A percentile compares a stretch with the other conserved stretches of the same genome.
Conservation (phyloP, 2,113 vertebrate genomes). For the Eidolon helvum region DNA sequence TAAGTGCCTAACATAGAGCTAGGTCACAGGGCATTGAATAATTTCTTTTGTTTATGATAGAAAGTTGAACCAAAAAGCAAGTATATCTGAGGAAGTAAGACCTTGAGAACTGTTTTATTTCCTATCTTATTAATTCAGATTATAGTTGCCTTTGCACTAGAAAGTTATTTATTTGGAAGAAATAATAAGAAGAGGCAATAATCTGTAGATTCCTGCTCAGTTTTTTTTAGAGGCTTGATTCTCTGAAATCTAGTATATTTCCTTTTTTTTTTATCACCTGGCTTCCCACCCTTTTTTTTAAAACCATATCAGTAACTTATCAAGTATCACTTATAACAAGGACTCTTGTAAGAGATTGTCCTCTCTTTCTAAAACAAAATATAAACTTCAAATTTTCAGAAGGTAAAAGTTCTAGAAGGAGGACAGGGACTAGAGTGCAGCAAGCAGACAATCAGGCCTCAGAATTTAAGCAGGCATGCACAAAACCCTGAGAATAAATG, state of each 20-base stretch:
- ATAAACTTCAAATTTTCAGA: neutral
- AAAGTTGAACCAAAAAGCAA: neutral
- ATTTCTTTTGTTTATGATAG: slow-evolving; percentile 18
- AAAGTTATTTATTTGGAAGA: neutral
- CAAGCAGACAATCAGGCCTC: neutral
- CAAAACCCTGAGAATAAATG: neutral
- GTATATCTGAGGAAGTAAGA: neutral
- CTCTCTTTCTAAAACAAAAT: slow-evolving; percentile 27
- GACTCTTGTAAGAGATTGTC: neutral
- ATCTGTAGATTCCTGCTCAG: neutral
- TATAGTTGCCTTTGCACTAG: neutral
- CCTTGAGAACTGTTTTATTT: slow-evolving; percentile 18
- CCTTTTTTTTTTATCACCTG: neutral
- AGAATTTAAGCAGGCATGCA: neutral
- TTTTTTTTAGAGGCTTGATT: neutral
- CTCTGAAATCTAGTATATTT: slow-evolving; percentile 20
- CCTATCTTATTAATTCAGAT: neutral
- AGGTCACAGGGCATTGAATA: neutral
- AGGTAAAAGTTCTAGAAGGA: neutral
- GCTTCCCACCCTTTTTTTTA: neutral
- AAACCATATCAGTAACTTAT: neutral
- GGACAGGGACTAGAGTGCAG: neutral
- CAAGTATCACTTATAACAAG: neutral
- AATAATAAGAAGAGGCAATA: slow-evolving; percentile 4
- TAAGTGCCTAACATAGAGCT: neutral